Evolutionary conservation across 2,888 invertebrate species (phyloP), one percentile per base, ranked within the genome.

Genomic region (Metallyticus violacea): DNA sequence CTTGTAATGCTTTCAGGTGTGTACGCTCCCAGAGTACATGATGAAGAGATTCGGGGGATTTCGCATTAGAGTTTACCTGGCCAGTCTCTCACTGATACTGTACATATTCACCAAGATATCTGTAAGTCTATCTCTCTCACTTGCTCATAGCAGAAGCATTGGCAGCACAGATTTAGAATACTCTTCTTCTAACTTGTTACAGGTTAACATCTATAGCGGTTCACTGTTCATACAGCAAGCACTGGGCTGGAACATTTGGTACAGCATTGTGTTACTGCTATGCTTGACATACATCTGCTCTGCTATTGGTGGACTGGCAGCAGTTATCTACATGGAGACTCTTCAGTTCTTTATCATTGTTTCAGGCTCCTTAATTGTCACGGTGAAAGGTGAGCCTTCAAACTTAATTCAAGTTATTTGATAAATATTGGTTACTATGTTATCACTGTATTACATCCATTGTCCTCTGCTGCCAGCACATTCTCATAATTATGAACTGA

Each of bases 41-140:
- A 83, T 77, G 76, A 83, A 77, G 77, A 77, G 83, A 76, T 83
- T 83, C 28, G 83, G 83, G 26, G 83, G 83, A 77, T 7, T 77
- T 28, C 26, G 83, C 6, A 83, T 83, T 15, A 26, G 83, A 27
- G 28, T 83, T 7, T 83, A 22, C n/a, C 77, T 83, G 22, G 83
- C 83, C 25, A 25, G 77, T 28, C 77, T 83, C 0, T 83, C 83
- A 3, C 28, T 83, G 28, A 83, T 83, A 26, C 83, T 83, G 6
- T 83, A 83, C n/a, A 83, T 83, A 27, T 83, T 83, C 77, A 83
- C 83, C 28, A 83, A 83, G 40, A 83, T 83, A 9, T 83, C 83
- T 29, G 83, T 83, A 83, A 77, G 83, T 6, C 3, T 1, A 6
- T 28, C 1, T 79, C 22, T 30, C 7, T 30, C 7, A 1, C 30